Base-by-base conservation (phyloP, 2,888 invertebrate genomes). In the Acanthosepion esculentum region DNA sequence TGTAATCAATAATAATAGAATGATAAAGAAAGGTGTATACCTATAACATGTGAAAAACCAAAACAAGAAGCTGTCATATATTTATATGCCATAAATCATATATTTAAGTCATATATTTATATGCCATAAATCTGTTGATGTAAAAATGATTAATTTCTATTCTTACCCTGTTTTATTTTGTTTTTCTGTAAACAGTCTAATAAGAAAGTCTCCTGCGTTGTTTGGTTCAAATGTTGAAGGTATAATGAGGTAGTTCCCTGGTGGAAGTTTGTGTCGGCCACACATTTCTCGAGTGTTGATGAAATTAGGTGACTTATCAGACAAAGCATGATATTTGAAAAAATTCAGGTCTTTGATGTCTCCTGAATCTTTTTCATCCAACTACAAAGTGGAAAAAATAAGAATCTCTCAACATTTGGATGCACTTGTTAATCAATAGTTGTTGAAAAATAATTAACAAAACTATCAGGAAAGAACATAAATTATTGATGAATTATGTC, bases 211-310 rank as follows among this genome's bases (percentile, higher is more conserved):
- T 55, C 99, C 99, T 97, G 99, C 99, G 97, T 99, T 99, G 96
- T 99, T 98, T 0, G 99, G 99, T 96, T 99, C 99, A 97, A 99
- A 99, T 0, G 99, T 99, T 94, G 99, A 99, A 6, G 99, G 99
- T 94, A 99, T 98, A 96, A 99, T 99, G 96, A 99, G 98, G 98
- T 99, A 99, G 33, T 98, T 98, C 55, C 99, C 99, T 0, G 99
- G 99, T 6, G 99, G 98, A 95, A 99, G 98, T 97, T 99, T 99
- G 98, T 99, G 99, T 64, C 99, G 98, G 95, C 98, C 98, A 97
- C 98, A 98, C 95, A 99, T 99, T 98, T 99, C 99, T 94, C 99
- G 98, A 95, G 99, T 98, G 97, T 99, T 99, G 96, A 99, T 99
- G 97, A 99, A 99, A 26, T 99, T 98, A 94, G 99, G 99, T 1